Evolutionary conservation across 92 coral and sea anemone genomes (phyloP), one percentile per base, ranked within the genome.

Genomic region (Palythoa heliodiscus): DNA sequence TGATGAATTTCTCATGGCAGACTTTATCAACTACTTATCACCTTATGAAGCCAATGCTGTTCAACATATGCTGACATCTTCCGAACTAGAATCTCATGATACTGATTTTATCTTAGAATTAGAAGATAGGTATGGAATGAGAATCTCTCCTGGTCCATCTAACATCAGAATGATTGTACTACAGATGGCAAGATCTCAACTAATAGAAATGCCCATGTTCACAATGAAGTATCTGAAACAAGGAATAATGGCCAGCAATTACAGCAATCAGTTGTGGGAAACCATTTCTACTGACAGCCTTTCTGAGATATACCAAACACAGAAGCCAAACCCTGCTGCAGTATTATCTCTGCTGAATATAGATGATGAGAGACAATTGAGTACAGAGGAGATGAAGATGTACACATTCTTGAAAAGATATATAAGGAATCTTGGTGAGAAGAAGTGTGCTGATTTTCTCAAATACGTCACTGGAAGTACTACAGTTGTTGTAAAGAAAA

Each of bases 291-390:
- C 52, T 40, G 73, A 69, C 73, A 69, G 73, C 73, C 76, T 72
- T 72, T 72, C 76, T 43, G 76, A 72, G 76, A 72, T 72, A 72
- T 72, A 72, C 76, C 22, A 72, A 72, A 72, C 76, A 72, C 76
- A 72, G 76, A 72, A 72, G 76, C 57, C 52, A 72, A 71, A 19
- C 76, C 54, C 76, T 72, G 57, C 76, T 72, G 76, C 76, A 15
- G 76, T 72, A 72, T 72, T 72, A 19, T 72, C 76, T 72, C 11
- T 72, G 76, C 73, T 69, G 47, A 69, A 69, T 69, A 29, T 69
- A 69, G 47, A 69, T 69, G 73, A 69, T 69, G 73, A 69, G 73
- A 69, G 43, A 7, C 43, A 69, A 69, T 69, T 69, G 43, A 29
- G 73, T 35, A 29, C 82, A 77, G 61, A 69, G 47, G 73, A 69